Conservation (phyloP, 2,888 invertebrate species). For the Temnothorax unifasciatus region DNA sequence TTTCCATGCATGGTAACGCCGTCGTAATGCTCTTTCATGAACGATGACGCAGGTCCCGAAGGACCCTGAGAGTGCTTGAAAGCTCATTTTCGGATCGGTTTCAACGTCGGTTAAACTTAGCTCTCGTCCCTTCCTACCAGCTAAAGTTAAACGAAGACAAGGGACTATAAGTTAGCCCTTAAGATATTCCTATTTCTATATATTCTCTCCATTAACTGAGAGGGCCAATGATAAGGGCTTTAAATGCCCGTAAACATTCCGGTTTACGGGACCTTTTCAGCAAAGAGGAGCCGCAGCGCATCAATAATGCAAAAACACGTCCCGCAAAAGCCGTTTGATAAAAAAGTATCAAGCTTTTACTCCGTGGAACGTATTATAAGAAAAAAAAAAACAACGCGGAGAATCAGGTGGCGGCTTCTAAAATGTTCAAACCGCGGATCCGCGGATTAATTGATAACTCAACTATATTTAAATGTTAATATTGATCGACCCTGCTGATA, state of each 20-base stretch:
- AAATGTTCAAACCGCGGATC: background rate
- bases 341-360: background rate
- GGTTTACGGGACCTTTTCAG: background rate
- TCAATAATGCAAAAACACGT: background rate
- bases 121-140: background rate
- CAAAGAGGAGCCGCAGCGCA: background rate
- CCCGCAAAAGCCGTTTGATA: background rate
- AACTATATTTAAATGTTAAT: background rate
- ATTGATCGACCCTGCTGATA: background rate
- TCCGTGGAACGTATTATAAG: background rate
- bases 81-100: conserved; percentile 25
- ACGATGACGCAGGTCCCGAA: conserved; percentile 13
- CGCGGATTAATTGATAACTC: background rate
- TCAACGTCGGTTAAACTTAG: conserved; percentile 12
- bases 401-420: background rate
- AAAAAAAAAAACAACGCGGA: background rate
- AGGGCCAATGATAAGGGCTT: background rate
- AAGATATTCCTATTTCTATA: background rate
- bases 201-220: background rate
- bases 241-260: background rate
- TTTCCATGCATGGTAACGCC: background rate
- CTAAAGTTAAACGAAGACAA: background rate
- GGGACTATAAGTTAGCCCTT: background rate
- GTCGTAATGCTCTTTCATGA: background rate
- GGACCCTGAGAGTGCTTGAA: background rate